phyloP scores from a whole-genome alignment of 2,113 vertebrate species.

The Ophiodon elongatus region DNA sequence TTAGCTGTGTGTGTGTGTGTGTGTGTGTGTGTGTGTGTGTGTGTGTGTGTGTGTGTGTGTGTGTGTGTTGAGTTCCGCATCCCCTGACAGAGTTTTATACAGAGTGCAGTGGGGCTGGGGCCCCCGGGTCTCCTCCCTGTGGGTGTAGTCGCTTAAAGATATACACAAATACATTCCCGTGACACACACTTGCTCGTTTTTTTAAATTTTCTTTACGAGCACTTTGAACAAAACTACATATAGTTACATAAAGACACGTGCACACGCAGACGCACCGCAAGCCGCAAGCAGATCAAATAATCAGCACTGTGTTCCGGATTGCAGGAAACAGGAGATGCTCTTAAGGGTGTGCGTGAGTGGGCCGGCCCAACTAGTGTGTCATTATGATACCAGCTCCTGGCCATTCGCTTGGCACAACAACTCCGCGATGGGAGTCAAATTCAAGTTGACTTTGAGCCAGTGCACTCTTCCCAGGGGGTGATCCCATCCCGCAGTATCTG shows the following conservation, averaged over 20 bases:
- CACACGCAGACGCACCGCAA: constrained; percentile 40
- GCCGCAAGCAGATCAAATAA: constrained; percentile 59
- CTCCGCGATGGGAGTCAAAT: constrained; percentile 55
- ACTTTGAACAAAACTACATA: constrained; percentile 46
- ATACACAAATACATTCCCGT: constrained; percentile 50
- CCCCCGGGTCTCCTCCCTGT: constrained; percentile 14
- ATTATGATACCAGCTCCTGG: constrained; percentile 69
- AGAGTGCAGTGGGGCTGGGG: constrained; percentile 19
- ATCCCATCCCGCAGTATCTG: constrained; percentile 56
- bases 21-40: constrained; percentile 26
- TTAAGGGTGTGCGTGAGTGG: constrained; percentile 56
- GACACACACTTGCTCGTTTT: constrained; percentile 24
- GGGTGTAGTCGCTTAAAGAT: constrained; percentile 60
- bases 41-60: constrained; percentile 32
- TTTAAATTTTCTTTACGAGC: constrained; percentile 40
- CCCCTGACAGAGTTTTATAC: constrained; percentile 39
- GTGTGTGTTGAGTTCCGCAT: constrained; percentile 43
- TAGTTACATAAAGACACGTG: constrained; percentile 33
- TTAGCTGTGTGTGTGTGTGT: constrained; percentile 46
- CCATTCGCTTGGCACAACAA: constrained; percentile 59
- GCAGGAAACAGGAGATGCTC: constrained; percentile 58
- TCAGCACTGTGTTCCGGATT: constrained; percentile 52
- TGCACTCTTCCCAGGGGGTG: constrained; percentile 47
- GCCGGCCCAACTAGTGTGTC: constrained; percentile 61
- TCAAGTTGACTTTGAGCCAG: constrained; percentile 60